These are phyloP conservation scores for Caenorhabditis sp. DNA, from an alignment of 2,888 invertebrate species.

Conservation along the genomic window DNA sequence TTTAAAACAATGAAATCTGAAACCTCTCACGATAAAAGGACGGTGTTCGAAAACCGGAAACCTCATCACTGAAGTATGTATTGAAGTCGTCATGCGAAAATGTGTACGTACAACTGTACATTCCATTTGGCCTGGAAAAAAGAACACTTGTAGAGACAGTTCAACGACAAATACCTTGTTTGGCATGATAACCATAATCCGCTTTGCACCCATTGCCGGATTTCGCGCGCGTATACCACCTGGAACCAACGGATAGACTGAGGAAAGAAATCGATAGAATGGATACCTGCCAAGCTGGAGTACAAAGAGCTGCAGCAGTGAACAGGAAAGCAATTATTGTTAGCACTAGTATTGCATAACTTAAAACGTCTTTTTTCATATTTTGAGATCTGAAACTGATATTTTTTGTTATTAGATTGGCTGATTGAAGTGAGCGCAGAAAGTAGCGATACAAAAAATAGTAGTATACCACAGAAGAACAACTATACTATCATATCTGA, in stretches of 20 bases:
- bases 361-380: slow-evolving; percentile 9
- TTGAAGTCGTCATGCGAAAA: slow-evolving; percentile 79
- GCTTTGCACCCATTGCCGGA: slow-evolving; percentile 81
- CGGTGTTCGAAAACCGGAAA: slow-evolving; percentile 79
- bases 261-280: background rate
- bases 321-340: slow-evolving; percentile 77
- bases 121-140: slow-evolving; percentile 76
- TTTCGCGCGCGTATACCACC: slow-evolving; percentile 78
- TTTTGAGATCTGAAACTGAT: background rate
- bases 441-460: background rate
- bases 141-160: background rate
- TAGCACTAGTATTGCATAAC: slow-evolving; percentile 65
- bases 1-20: background rate
- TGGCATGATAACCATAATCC: slow-evolving; percentile 82
- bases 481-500: background rate
- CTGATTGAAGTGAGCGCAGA: background rate
- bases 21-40: slow-evolving; percentile 79
- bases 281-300: slow-evolving; percentile 77
- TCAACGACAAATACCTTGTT: slow-evolving; percentile 71
- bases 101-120: slow-evolving; percentile 83
- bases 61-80: slow-evolving; percentile 79
- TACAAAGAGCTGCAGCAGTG: slow-evolving; percentile 75
- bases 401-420: no score
- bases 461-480: background rate
- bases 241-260: slow-evolving; percentile 20